phyloP scores from a whole-genome alignment of 2,113 vertebrate species.

The Onychostoma macrolepis region DNA sequence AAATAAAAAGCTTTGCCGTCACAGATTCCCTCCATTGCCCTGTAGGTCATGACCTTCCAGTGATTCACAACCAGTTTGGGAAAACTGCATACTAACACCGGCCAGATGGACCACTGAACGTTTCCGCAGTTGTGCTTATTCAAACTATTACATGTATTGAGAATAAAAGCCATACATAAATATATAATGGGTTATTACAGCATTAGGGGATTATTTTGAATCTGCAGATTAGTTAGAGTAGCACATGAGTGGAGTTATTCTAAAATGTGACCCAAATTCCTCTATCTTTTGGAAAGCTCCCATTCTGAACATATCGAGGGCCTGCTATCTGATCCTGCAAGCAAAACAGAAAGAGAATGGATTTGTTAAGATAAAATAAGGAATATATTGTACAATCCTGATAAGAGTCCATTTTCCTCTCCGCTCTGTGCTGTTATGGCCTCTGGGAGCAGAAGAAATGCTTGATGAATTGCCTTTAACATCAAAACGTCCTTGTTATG shows the following conservation, averaged over 20 bases:
- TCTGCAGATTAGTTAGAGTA: slow-evolving; percentile 16
- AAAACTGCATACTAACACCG: neutral
- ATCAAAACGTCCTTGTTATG: neutral
- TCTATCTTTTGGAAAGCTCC: neutral
- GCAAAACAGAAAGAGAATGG: neutral
- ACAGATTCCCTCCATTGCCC: neutral
- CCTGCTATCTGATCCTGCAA: neutral
- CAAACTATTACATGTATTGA: neutral
- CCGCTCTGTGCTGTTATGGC: neutral
- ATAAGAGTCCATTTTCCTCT: slow-evolving; percentile 6
- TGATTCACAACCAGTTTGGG: slow-evolving; percentile 20
- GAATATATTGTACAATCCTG: neutral
- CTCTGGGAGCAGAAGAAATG: neutral
- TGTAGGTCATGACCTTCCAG: neutral
- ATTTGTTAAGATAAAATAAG: slow-evolving; percentile 14
- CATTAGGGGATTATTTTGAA: slow-evolving; percentile 27
- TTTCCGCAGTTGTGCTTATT: neutral
- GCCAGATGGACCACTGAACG: neutral
- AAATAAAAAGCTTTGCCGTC: neutral
- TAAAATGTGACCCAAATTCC: slow-evolving; percentile 10
- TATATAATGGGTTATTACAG: slow-evolving; percentile 24
- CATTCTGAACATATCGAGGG: neutral
- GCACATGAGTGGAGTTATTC: neutral
- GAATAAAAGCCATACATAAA: slow-evolving; percentile 22
- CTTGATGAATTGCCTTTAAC: slow-evolving; percentile 40